phyloP scores from a whole-genome alignment of 2,888 invertebrate genomes.

The Hesperia comma region DNA sequence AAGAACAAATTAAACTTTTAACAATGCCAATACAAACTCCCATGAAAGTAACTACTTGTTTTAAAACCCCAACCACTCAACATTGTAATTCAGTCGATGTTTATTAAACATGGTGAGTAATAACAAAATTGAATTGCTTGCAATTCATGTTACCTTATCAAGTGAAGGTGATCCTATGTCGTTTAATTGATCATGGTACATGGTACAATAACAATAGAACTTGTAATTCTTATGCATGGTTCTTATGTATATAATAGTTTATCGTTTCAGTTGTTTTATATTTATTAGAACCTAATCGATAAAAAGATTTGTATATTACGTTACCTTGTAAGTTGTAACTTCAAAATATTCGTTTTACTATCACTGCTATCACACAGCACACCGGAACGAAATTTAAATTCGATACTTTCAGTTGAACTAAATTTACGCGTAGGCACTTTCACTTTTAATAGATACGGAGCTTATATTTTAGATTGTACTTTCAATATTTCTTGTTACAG shows the following conservation, averaged over 20 bases:
- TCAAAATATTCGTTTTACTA: background rate
- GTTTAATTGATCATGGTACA: background rate
- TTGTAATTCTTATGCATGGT: too few relatives aligned
- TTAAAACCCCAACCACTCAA: conserved; percentile 34
- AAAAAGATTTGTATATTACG: background rate
- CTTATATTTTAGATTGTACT: conserved; percentile 25
- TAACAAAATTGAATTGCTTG: conserved; percentile 12
- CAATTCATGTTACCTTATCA: conserved; percentile 16
- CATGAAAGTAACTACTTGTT: conserved; percentile 22
- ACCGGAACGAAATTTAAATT: conserved; percentile 1
- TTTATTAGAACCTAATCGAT: background rate
- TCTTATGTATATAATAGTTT: too few relatives aligned
- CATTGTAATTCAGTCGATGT: conserved; percentile 41
- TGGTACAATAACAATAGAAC: too few relatives aligned
- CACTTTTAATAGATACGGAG: conserved; percentile 42
- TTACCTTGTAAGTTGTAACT: conserved; percentile 18
- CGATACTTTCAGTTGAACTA: conserved; percentile 13
- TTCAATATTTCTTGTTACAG: conserved; percentile 26
- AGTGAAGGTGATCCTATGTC: background rate
- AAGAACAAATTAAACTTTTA: conserved; percentile 13
- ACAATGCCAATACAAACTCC: conserved; percentile 10
- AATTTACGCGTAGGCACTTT: conserved; percentile 47
- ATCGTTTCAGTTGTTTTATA: conserved; percentile 10
- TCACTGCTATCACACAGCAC: conserved; percentile 15
- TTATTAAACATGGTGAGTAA: conserved; percentile 44